Evolutionary conservation across 2,888 invertebrate species (phyloP).

Genomic region (Acanthosepion pharaonis): DNA sequence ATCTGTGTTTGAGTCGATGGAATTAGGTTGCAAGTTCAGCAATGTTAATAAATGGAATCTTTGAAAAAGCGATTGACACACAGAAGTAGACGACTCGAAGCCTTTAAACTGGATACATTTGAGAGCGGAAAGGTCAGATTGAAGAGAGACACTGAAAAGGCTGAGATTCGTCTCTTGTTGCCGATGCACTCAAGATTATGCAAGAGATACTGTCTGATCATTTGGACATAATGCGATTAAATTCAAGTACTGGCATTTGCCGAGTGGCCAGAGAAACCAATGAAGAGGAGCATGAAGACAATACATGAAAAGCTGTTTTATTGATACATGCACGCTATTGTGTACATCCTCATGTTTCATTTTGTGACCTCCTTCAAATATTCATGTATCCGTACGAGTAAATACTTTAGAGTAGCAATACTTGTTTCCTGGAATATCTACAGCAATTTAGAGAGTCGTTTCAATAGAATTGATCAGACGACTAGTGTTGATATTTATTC

Average conservation of each 20-base stretch:
- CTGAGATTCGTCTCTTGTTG: not conserved
- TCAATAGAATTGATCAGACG: too few species aligned
- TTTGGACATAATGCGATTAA: not conserved
- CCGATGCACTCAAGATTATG: not conserved
- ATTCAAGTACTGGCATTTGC: not conserved
- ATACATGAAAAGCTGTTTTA: not conserved
- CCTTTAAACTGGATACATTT: not conserved
- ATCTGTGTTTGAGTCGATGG: not conserved
- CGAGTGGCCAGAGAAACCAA: too few species aligned
- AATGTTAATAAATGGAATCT: not conserved
- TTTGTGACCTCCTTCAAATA: not conserved
- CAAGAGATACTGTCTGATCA: not conserved
- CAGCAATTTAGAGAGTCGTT: too few species aligned
- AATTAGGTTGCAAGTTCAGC: not conserved
- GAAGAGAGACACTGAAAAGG: not conserved
- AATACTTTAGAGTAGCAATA: too few species aligned
- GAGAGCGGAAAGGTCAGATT: too few species aligned
- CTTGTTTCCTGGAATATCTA: too few species aligned
- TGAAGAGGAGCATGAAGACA: not conserved
- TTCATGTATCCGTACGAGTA: too few species aligned
- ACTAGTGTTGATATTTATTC: too few species aligned
- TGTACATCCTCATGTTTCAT: not conserved
- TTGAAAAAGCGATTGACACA: not conserved
- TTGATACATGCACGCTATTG: not conserved
- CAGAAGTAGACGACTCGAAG: not conserved